Evolutionary conservation across 2,113 vertebrate species (phyloP).

Genomic region (Azemiops feae): DNA sequence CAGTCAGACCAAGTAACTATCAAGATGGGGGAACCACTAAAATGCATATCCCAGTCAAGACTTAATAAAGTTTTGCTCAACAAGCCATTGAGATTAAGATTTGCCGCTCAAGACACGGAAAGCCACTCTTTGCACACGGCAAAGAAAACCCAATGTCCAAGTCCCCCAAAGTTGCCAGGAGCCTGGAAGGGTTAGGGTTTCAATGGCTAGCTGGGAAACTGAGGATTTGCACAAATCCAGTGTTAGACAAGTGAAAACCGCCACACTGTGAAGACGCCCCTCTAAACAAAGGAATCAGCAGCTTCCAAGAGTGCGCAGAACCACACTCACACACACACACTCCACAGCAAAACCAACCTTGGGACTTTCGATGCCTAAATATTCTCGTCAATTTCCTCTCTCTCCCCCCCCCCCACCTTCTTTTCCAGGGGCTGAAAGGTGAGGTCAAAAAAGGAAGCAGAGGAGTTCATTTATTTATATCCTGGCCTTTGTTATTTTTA

Average conservation of each 20-base stretch:
- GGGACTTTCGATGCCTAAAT: not conserved
- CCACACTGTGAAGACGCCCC: not conserved
- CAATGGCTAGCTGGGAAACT: not conserved
- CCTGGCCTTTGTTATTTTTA: not conserved
- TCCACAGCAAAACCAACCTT: not conserved
- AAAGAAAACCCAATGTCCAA: not conserved
- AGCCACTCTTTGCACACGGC: not conserved
- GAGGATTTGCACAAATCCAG: not conserved
- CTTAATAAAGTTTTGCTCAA: not conserved
- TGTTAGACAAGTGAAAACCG: not conserved
- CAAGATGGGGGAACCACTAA: not conserved
- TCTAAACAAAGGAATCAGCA: not conserved
- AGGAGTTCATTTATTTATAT: not conserved
- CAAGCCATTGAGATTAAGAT: not conserved
- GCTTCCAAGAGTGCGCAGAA: not conserved
- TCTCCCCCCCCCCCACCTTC: fast-evolving
- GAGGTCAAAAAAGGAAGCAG: not conserved
- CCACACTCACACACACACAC: not conserved
- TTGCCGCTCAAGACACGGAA: not conserved
- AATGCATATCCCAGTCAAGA: fast-evolving
- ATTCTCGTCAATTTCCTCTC: not conserved
- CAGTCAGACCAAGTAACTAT: not conserved
- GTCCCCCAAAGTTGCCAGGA: not conserved
- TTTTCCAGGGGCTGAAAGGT: not conserved
- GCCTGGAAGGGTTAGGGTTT: not conserved